Percentiles rank a stretch among this genome's conserved stretches.
Evolutionary conservation across 2,113 vertebrate species (phyloP).

Genomic region (Rhinolophus ferrumequinum): DNA sequence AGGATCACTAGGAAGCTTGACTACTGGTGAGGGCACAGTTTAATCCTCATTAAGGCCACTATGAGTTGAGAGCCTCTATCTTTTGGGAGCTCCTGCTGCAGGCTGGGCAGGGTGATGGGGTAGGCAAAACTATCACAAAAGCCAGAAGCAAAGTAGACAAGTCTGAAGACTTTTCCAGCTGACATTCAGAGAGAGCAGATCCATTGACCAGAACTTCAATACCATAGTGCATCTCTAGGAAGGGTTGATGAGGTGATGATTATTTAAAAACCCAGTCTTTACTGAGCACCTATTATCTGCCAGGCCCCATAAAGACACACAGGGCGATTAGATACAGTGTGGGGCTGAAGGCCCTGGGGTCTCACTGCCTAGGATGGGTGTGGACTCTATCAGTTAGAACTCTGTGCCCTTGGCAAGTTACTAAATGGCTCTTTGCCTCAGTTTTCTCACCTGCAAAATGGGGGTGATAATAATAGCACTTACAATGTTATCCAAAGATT

Average conservation of each 20-base stretch:
- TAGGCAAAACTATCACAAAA: neutral
- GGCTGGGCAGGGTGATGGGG: neutral
- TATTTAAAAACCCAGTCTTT: neutral
- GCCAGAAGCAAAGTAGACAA: neutral
- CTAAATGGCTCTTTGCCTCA: neutral
- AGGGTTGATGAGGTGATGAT: neutral
- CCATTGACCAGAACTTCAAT: neutral
- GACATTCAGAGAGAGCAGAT: neutral
- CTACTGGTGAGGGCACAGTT: neutral
- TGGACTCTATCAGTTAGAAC: neutral
- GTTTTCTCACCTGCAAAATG: slow-evolving; percentile 10
- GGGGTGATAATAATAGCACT: neutral
- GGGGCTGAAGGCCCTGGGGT: neutral
- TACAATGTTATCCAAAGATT: neutral
- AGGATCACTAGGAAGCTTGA: neutral
- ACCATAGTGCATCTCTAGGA: neutral
- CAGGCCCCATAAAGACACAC: neutral
- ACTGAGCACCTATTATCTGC: neutral
- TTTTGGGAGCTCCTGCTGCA: neutral
- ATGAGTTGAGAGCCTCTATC: neutral
- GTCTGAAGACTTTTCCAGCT: neutral
- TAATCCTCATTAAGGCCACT: neutral
- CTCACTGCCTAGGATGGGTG: neutral
- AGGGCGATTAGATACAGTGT: neutral
- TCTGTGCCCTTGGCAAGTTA: neutral